Evolutionary conservation across 2,888 invertebrate species (phyloP).

Genomic region (Mythimna ferrago): DNA sequence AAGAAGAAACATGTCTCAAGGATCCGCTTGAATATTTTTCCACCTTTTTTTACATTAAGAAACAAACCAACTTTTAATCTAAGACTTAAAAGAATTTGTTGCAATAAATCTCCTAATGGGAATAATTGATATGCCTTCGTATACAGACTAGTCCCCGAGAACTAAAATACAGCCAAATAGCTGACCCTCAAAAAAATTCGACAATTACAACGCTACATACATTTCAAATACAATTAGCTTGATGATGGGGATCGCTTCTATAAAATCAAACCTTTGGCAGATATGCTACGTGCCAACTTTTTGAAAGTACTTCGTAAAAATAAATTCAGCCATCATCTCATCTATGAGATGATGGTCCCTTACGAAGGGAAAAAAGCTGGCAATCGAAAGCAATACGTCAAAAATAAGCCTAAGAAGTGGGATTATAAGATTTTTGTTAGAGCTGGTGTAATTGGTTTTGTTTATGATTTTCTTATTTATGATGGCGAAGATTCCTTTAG

Average conservation of each 20-base stretch:
- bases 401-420: conserved; percentile 43
- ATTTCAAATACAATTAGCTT: conserved; percentile 11
- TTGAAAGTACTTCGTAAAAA: background rate
- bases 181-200: conserved; percentile 4
- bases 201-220: background rate
- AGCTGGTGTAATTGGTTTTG: conserved; percentile 13
- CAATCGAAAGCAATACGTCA: conserved; percentile 23
- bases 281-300: background rate
- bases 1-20: background rate
- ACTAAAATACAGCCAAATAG: background rate
- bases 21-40: conserved; percentile 9
- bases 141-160: background rate
- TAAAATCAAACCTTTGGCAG: background rate
- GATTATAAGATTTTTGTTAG: conserved; percentile 12
- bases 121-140: conserved; percentile 12
- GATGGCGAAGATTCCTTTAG: conserved; percentile 22
- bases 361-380: background rate
- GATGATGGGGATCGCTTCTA: conserved; percentile 20
- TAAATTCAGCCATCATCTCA: background rate
- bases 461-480: conserved; percentile 19
- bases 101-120: conserved; percentile 13
- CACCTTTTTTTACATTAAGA: conserved; percentile 12
- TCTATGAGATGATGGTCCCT: background rate
- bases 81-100: conserved; percentile 10
- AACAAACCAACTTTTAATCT: conserved; percentile 11